phyloP scores from a whole-genome alignment of 2,888 invertebrate genomes.

The Drosophila pseudotakahashii region DNA sequence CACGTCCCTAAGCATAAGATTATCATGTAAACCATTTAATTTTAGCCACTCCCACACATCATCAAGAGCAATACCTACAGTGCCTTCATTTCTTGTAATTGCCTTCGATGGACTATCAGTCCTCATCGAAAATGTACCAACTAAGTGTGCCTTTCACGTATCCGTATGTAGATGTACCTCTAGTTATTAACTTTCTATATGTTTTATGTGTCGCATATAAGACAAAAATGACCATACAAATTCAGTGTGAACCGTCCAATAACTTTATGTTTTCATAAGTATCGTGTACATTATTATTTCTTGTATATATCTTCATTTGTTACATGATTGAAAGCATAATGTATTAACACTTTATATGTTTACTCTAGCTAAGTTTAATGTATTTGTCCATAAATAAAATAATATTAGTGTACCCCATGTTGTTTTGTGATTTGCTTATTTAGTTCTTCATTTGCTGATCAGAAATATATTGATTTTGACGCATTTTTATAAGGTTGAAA shows the following conservation, averaged over 20 bases:
- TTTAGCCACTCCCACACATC: conserved; percentile 31
- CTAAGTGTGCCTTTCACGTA: conserved; percentile 38
- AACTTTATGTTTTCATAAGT: conserved; percentile 65
- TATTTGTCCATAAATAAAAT: conserved; percentile 38
- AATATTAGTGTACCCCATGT: conserved; percentile 8
- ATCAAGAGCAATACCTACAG: conserved; percentile 43
- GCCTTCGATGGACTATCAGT: conserved; percentile 20
- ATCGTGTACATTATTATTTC: conserved; percentile 50
- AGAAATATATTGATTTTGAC: no score
- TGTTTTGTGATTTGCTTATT: background rate
- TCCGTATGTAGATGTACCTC: conserved; percentile 5
- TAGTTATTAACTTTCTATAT: conserved; percentile 51
- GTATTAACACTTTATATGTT: conserved; percentile 26
- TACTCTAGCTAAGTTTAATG: conserved; percentile 11
- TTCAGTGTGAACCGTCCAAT: conserved; percentile 83
- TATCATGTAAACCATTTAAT: conserved; percentile 3
- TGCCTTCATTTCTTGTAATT: conserved; percentile 50
- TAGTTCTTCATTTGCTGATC: no score
- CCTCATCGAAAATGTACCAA: conserved; percentile 28
- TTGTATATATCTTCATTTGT: conserved; percentile 38
- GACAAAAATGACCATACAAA: conserved; percentile 67
- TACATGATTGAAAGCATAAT: conserved; percentile 43
- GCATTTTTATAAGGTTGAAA: background rate
- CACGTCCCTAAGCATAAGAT: conserved; percentile 1
- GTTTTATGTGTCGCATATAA: conserved; percentile 74